Base-by-base conservation (phyloP, 2,888 invertebrate genomes). In the Merodon equestris region DNA sequence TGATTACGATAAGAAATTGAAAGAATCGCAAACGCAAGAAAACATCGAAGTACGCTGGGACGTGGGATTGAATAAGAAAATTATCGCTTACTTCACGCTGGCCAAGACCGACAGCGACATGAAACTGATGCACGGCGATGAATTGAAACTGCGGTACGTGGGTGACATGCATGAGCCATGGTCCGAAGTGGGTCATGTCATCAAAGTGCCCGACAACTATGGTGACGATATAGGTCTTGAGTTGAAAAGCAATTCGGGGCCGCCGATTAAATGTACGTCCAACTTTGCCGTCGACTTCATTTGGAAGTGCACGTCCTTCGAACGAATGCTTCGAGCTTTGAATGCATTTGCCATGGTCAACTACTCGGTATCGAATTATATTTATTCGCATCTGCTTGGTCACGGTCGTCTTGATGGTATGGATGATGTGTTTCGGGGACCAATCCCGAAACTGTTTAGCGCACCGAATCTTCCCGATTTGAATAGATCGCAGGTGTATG, bases 111-210 rank as follows among this genome's bases (percentile, higher is more conserved):
- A 98, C 86, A 98, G 98, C 72, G 99, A 98, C 86, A 98, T 99
- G 97, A 97, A 98, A 87, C 90, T 99, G 61, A 99, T 99, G 98
- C 98, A 98, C 86, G 99, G 99, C 7, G 99, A 99, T 90, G 99
- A 99, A 87, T 89, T 99, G 63, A 91, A 97, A 84, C 90, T 99
- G 83, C 94, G 98, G 85, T 97, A 97, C 85, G 93, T 97, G 0
- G 98, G 98, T 0, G 98, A 98, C 86, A 89, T 96, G 85, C 96
- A 97, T 87, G 97, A 97, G 86, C 92, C 96, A 0, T 99, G 99
- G 99, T 94, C 94, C n/a, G 97, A 97, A 36, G 95, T 98, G 10
- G 99, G 99, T 0, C 98, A 99, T 87, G 98, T 99, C 50, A 98
- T 99, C 85, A 96, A 96, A 87, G 95, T 97, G 71, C 96, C 97